Conservation (phyloP, 2,888 invertebrate species). For the Atrina japonica region DNA sequence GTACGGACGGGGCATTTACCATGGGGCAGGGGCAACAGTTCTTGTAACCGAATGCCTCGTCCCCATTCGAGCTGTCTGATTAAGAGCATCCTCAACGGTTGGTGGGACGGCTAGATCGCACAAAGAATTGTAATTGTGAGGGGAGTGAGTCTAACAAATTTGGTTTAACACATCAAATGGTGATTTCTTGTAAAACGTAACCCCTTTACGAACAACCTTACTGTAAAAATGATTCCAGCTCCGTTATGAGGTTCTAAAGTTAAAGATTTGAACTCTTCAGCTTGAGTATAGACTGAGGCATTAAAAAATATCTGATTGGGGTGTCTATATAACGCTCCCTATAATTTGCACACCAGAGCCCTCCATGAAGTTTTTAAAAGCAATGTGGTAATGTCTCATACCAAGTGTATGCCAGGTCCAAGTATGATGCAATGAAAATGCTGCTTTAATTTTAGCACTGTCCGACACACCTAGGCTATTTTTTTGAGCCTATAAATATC, state of each 20-base stretch:
- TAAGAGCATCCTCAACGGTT: background rate
- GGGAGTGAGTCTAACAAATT: conserved; percentile 23
- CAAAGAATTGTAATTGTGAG: conserved; percentile 16
- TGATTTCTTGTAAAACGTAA: conserved; percentile 14
- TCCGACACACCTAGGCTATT: too few species aligned
- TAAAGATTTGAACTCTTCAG: conserved; percentile 14
- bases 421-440: conserved; percentile 12
- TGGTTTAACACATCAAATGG: conserved; percentile 22
- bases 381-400: conserved; percentile 1
- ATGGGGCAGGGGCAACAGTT: background rate
- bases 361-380: background rate
- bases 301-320: too few species aligned
- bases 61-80: conserved; percentile 15
- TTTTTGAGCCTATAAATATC: too few species aligned
- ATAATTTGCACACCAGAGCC: background rate
- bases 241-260: too few species aligned
- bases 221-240: conserved; percentile 27
- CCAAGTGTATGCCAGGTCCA: conserved; percentile 21
- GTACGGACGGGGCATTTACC: too few species aligned
- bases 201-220: conserved; percentile 2
- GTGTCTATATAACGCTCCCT: conserved; percentile 3
- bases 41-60: conserved; percentile 16
- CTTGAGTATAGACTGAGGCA: background rate
- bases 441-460: too few species aligned
- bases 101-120: conserved; percentile 8